Evolutionary conservation across 2,113 vertebrate species (phyloP), one percentile per base, ranked within the genome.

Genomic region (Xiphophorus couchianus): DNA sequence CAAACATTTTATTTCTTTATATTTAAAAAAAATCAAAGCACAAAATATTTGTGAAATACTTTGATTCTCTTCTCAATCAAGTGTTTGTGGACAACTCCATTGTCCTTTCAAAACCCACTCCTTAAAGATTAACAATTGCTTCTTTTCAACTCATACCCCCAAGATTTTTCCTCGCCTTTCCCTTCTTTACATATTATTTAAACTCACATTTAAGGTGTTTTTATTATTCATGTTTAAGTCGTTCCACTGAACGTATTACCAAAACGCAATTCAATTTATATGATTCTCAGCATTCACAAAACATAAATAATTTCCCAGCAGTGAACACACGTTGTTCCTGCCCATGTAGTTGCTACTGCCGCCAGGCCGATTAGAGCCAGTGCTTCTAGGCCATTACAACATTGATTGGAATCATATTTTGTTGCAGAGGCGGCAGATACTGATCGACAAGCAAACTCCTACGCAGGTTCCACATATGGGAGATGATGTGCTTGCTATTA

Each of bases 381-480:
- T 71, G 80, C 69, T 78, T 82, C 67, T 42, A 29, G 86, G 71
- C 74, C 81, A 85, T 91, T 84, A 84, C 77, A 81, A 61, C 84
- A 82, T 84, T 92, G 90, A 91, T 88, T 91, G 79, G 77, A 89
- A 88, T 91, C 88, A 91, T 93, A 86, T 91, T 91, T 86, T 82
- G 80, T 85, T 70, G 86, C 87, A 77, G 73, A 66, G 84, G 78
- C 7, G 28, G 74, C 88, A 88, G 87, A 90, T 91, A 86, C 79
- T 84, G 90, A 90, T 90, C 76, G 77, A 91, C 82, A 84, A 80
- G 75, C 51, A 82, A 88, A 88, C 78, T 87, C 86, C 70, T 64
- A 85, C 86, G 79, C 84, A 88, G 88, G 86, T 87, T 83, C 62
- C 88, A 74, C 87, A 88, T 84, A 81, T 86, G 87, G 82, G 80